phyloP scores from a whole-genome alignment of 2,797 vertebrate species.

The Cirrhinus molitorella region DNA sequence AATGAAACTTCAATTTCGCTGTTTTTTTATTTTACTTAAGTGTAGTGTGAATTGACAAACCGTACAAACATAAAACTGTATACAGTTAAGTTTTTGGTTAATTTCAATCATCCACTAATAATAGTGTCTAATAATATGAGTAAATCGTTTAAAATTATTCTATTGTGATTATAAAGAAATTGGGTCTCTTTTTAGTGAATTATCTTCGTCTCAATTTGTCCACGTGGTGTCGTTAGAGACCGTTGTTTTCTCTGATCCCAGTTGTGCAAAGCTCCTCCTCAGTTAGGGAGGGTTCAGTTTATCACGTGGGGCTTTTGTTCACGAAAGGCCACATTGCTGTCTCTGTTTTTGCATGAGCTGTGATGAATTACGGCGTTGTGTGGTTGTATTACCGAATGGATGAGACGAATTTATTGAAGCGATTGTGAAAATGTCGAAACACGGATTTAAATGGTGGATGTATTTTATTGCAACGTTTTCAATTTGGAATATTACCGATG shows the following conservation, averaged over 20 bases:
- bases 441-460: conserved; percentile 24
- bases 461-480: not conserved
- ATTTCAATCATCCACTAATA: not conserved
- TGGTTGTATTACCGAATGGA: conserved; percentile 66
- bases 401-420: not conserved
- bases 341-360: conserved; percentile 1
- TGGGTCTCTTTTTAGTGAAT: not conserved
- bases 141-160: not conserved
- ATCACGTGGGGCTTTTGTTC: conserved; percentile 39
- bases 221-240: conserved; percentile 43
- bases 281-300: conserved; percentile 1
- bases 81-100: not conserved
- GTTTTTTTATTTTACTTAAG: too few species aligned
- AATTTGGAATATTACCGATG: conserved; percentile 46
- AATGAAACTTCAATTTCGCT: too few species aligned
- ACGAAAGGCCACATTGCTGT: conserved; percentile 10
- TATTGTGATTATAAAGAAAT: not conserved
- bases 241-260: not conserved
- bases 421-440: conserved; percentile 10
- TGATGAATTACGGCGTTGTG: not conserved
- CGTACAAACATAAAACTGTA: not conserved
- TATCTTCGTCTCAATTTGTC: not conserved
- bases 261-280: conserved; percentile 13
- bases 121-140: not conserved
- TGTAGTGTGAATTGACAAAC: not conserved